Conservation (phyloP, 2,113 vertebrate genomes). For the Taurulus bubalis region DNA sequence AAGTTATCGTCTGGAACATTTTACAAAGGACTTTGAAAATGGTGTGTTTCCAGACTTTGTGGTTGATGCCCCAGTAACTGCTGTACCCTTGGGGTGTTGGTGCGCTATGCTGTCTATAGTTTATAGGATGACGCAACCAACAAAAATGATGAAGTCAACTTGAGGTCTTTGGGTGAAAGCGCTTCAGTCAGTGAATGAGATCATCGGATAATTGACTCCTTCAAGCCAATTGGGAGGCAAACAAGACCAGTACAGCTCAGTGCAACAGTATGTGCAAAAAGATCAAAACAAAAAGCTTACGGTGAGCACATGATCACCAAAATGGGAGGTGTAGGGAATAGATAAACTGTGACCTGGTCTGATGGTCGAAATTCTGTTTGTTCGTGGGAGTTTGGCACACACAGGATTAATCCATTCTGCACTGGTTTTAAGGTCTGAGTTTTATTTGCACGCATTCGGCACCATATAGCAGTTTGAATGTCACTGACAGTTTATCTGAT, state of each 20-base stretch:
- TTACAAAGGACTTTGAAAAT: not conserved
- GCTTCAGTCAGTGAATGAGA: conserved; percentile 45
- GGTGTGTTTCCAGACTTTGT: conserved; percentile 7
- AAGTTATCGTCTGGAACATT: not conserved
- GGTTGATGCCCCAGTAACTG: conserved; percentile 10
- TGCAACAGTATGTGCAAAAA: conserved; percentile 19
- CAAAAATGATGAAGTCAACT: conserved; percentile 17
- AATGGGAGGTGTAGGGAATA: not conserved
- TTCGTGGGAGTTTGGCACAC: not conserved
- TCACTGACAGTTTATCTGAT: not conserved
- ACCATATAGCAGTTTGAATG: not conserved
- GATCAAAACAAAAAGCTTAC: conserved; percentile 1
- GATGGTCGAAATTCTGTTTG: not conserved
- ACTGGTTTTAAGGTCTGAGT: not conserved
- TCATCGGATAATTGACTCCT: conserved; percentile 41
- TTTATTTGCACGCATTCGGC: not conserved
- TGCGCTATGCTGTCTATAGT: not conserved
- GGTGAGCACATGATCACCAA: not conserved
- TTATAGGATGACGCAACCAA: conserved; percentile 14
- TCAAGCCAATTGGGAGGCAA: conserved; percentile 13
- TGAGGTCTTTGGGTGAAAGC: conserved; percentile 28
- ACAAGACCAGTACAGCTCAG: conserved; percentile 9
- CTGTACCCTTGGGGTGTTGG: conserved; percentile 11
- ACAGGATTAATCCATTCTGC: not conserved
- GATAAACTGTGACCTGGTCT: not conserved